A percentile compares a stretch with the other conserved stretches of the same genome.
phyloP scores from a whole-genome alignment of 2,888 invertebrate genomes.

The Erebia epiphron region DNA sequence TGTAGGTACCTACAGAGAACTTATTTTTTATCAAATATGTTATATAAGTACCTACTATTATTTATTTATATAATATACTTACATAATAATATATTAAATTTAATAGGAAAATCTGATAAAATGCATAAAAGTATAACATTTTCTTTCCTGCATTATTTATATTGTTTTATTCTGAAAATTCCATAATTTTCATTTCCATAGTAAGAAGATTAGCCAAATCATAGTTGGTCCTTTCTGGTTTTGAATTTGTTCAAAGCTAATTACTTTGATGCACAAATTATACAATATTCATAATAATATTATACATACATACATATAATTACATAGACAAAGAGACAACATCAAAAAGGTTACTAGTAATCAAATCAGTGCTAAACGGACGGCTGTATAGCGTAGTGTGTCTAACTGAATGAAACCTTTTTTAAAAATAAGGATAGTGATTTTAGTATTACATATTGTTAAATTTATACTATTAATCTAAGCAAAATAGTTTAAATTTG shows the following conservation, averaged over 20 bases:
- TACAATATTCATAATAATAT: too few relatives aligned
- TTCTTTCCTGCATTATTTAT: too few relatives aligned
- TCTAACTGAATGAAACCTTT: not conserved
- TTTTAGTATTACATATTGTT: not conserved
- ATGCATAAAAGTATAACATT: too few relatives aligned
- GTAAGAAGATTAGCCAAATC: not conserved
- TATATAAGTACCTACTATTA: too few relatives aligned
- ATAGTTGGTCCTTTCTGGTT: not conserved
- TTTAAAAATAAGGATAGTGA: not conserved
- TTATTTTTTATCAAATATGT: too few relatives aligned
- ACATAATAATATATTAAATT: too few relatives aligned
- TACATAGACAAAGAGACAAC: slow-evolving; percentile 1
- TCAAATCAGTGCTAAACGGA: not conserved
- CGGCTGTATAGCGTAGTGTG: not conserved
- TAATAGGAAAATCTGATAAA: too few relatives aligned
- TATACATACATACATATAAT: not conserved
- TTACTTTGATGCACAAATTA: too few relatives aligned
- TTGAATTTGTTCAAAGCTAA: not conserved
- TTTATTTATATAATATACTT: too few relatives aligned
- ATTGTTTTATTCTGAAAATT: too few relatives aligned
- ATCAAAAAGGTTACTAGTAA: not conserved
- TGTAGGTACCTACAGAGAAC: not conserved
- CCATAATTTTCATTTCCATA: not conserved
- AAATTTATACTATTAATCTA: not conserved
- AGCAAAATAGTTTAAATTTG: not conserved